Evolutionary conservation across 2,113 vertebrate genomes (phyloP), one percentile per base, ranked within the genome.

Genomic region (Rhipidura dahli): DNA sequence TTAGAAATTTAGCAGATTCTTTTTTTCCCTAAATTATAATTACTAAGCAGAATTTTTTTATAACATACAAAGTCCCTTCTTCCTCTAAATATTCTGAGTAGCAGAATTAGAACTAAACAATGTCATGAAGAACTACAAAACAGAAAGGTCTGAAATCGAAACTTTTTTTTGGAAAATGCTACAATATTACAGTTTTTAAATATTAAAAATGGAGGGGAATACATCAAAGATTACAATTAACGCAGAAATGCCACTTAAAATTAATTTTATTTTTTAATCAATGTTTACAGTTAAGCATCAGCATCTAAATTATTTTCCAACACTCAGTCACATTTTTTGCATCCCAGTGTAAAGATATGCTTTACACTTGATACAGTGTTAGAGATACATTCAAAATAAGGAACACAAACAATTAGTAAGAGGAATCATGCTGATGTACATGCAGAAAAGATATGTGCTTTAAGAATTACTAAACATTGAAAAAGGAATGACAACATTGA

Each of bases 171-270:
- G 35, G 59, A 45, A 69, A 77, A 66, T 13, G 15, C 35, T 78
- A 68, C 21, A 90, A 20, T 45, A 53, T 56, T 56, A 50, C 2
- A 1, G 2, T 7, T 93, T 77, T 77, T 28, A 45, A 65, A 73
- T 39, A 63, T 24, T 83, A 76, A 65, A 76, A 92, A 37, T 80
- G 44, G 81, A 83, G 57, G 47, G 33, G 49, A 40, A 95, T 94
- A 80, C 68, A 83, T 40, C 51, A 94, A 95, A 96, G 90, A 97
- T 90, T 94, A 96, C 94, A 96, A 96, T 93, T 96, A 97, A 97
- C 57, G n/a, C 93, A 90, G 86, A 93, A 96, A 93, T 71, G 54
- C 66, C 92, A 95, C 90, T 90, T 92, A 15, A 93, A 96, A 96
- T 84, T 79, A 75, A 82, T 91, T 97, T 95, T 95, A 92, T 89